A percentile compares a stretch with the other conserved stretches of the same genome.
These are phyloP conservation scores for Larimichthys crocea DNA, from an alignment of 2,113 vertebrate species.

Conservation along the genomic window DNA sequence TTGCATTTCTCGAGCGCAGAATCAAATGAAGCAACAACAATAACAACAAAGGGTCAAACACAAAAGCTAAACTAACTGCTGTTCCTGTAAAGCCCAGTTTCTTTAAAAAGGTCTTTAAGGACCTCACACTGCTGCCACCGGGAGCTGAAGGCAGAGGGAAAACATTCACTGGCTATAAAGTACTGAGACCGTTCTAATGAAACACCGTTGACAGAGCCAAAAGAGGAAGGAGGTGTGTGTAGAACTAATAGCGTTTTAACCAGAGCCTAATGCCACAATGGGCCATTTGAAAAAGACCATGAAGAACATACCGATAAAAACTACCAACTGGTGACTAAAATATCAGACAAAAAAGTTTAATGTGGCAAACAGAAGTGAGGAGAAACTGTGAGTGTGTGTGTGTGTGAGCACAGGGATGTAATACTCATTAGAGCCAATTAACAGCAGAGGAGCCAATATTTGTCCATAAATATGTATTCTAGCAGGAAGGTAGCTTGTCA, in stretches of 20 bases:
- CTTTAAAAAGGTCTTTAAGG: slow-evolving; percentile 60
- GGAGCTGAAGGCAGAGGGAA: slow-evolving; percentile 38
- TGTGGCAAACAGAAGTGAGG: slow-evolving; percentile 3
- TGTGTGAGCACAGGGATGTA: neutral
- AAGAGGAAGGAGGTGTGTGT: slow-evolving; percentile 32
- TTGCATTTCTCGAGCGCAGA: slow-evolving; percentile 20
- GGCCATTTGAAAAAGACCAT: slow-evolving; percentile 34
- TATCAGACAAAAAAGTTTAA: slow-evolving; percentile 22
- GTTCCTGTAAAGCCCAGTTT: slow-evolving; percentile 56
- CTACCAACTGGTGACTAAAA: slow-evolving; percentile 26
- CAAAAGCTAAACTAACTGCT: slow-evolving; percentile 52
- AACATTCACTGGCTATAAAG: slow-evolving; percentile 49
- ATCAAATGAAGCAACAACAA: slow-evolving; percentile 38
- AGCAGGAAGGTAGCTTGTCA: neutral
- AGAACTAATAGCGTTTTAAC: slow-evolving; percentile 67
- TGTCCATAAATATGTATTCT: slow-evolving; percentile 18
- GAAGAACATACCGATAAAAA: slow-evolving; percentile 50
- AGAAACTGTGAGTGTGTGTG: neutral
- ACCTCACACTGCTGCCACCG: slow-evolving; percentile 29
- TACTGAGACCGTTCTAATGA: slow-evolving; percentile 56
- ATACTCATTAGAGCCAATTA: slow-evolving; percentile 1
- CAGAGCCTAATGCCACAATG: slow-evolving; percentile 35
- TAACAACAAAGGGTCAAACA: slow-evolving; percentile 51
- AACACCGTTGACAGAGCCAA: slow-evolving; percentile 57
- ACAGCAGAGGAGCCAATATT: neutral